Evolutionary conservation across 2,797 vertebrate species (phyloP).

Genomic region (Etheostoma nigrum): DNA sequence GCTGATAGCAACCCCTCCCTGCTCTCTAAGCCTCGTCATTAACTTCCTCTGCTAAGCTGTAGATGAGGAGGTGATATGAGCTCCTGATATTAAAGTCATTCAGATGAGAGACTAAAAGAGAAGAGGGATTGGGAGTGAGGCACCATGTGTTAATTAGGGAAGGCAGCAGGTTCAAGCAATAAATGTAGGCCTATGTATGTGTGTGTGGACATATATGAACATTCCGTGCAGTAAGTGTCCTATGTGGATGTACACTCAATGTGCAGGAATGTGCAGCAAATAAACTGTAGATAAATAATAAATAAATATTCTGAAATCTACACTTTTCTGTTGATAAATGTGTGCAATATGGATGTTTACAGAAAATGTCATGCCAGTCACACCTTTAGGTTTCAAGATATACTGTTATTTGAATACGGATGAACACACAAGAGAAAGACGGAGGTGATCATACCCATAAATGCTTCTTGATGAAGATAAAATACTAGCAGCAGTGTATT

Average conservation of each 20-base stretch:
- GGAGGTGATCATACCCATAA: not conserved
- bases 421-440: not conserved
- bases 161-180: slow-evolving; percentile 49
- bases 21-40: slow-evolving; percentile 84
- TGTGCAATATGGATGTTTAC: not conserved
- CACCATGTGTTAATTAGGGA: slow-evolving; percentile 74
- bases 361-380: not conserved
- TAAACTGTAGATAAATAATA: not conserved
- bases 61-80: slow-evolving; percentile 80
- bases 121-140: slow-evolving; percentile 62
- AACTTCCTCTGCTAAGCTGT: slow-evolving; percentile 79
- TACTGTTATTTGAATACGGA: not conserved
- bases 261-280: not conserved
- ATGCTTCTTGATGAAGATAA: not conserved
- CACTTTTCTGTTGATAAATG: not conserved
- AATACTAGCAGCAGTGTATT: not conserved
- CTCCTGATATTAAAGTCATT: slow-evolving; percentile 82
- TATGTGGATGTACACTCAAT: not conserved
- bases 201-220: slow-evolving; percentile 12
- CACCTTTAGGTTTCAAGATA: not conserved
- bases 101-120: slow-evolving; percentile 69
- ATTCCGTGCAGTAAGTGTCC: not conserved
- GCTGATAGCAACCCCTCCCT: slow-evolving; percentile 74
- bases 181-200: slow-evolving; percentile 7
- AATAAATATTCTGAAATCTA: slow-evolving; percentile 1